Evolutionary conservation across 2,113 vertebrate species (phyloP).

Genomic region (Silurus asotus): DNA sequence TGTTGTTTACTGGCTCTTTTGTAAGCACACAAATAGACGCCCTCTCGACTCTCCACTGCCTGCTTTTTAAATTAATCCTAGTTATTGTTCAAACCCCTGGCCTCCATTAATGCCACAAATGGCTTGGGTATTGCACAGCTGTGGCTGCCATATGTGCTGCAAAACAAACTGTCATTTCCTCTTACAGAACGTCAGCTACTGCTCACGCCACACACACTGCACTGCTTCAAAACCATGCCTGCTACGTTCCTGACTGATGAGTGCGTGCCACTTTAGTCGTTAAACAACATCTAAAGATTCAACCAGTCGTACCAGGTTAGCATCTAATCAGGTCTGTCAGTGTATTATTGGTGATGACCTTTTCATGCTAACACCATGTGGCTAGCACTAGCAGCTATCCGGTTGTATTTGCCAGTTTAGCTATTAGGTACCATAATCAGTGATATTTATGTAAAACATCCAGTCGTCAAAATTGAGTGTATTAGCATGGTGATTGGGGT

Average conservation of each 20-base stretch:
- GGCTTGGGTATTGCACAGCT: constrained; percentile 28
- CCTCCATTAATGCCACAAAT: constrained; percentile 46
- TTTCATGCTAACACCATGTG: not conserved
- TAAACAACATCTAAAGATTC: constrained; percentile 19
- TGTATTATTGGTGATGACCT: not conserved
- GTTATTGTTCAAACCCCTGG: constrained; percentile 33
- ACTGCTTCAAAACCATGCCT: constrained; percentile 51
- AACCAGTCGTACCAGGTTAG: not conserved
- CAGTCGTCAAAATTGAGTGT: too few relatives aligned
- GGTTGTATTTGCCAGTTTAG: too few relatives aligned
- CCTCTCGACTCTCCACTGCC: constrained; percentile 27
- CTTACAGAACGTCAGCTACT: constrained; percentile 34
- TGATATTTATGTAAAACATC: too few relatives aligned
- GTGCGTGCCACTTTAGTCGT: constrained; percentile 61
- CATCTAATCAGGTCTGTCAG: not conserved
- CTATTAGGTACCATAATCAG: too few relatives aligned
- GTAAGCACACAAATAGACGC: not conserved
- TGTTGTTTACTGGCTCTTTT: not conserved
- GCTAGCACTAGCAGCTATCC: not conserved
- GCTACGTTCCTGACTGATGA: constrained; percentile 62
- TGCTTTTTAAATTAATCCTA: constrained; percentile 38
- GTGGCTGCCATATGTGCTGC: constrained; percentile 43
- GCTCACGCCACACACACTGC: constrained; percentile 33
- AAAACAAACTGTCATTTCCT: constrained; percentile 24
- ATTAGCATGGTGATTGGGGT: too few relatives aligned